Evolutionary conservation across 2,888 invertebrate species (phyloP), one percentile per base, ranked within the genome.

Genomic region (Amphipyra tragopoginis): DNA sequence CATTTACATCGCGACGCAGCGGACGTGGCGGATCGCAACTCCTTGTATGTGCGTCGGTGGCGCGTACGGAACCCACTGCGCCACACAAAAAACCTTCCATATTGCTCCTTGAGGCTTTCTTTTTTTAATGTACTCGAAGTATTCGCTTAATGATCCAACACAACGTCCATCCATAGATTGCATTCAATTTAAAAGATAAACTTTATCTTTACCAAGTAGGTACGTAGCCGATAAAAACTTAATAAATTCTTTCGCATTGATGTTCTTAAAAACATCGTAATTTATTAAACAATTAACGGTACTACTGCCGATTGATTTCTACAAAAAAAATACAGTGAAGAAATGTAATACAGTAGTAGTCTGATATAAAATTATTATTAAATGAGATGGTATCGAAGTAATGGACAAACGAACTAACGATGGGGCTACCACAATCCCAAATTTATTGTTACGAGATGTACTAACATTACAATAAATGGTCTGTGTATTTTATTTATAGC

Each of bases 1-100:
- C 93, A 93, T 94, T 93, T 93, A 93, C 94, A 93, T 93, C 90
- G 92, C 86, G 70, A 82, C 75, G 87, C 86, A 78, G 85, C 86
- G 86, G 87, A 91, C 90, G 91, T 85, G 91, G 89, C 79, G 90
- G 91, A 86, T 85, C 82, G 90, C 88, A 86, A 79, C 87, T 87
- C 93, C 94, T 84, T 93, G 90, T 94, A 90, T 77, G 94, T 90
- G 84, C 82, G 74, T 66, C 72, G 76, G 76, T 59, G 88, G 87
- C 89, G 86, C 90, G 92, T 88, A 75, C 81, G 89, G 92, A 84
- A 84, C 86, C 86, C 90, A 91, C 89, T 88, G 83, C 70, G 65
- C 73, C 78, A 72, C 79, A 86, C 89, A 93, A 94, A 93, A 93
- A 93, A 86, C 83, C 83, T 79, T 84, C 89, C 92, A 93, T 92